Evolutionary conservation across 2,797 vertebrate species (phyloP), one percentile per base, ranked within the genome.

Genomic region (Falco peregrinus): DNA sequence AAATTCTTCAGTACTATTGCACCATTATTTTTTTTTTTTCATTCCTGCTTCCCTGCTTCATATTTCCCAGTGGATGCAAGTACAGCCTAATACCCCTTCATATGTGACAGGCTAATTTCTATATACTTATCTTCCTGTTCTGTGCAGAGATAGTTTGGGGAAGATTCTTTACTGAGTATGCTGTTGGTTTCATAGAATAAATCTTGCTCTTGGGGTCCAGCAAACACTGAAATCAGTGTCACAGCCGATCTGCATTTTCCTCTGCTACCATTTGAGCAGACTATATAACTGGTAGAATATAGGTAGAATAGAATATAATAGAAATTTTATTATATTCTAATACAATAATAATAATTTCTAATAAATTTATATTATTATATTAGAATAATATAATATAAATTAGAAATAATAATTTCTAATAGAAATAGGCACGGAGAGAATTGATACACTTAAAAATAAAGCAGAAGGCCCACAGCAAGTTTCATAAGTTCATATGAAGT

Each of bases 111-210:
- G 10, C 25, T 78, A 5, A 10, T 6, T 67, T 16, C 37, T 73
- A 9, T 2, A 16, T 8, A 16, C 7, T 29, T 50, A 8, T 33
- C 31, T 50, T 53, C 20, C 15, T 50, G 3, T 39, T 70, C 28
- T 4, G 16, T 3, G 8, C 59, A 69, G 21, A 54, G 13, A 54
- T 0, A 31, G 29, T 25, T 70, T n/a, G 3, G 43, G 0, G 24
- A 76, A 73, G 33, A 80, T 16, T 54, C 21, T 57, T 29, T 51
- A 64, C 18, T 59, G 20, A 59, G 28, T 19, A 24, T 17, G 9
- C 10, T 51, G 16, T 21, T 74, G 11, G 15, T 28, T 69, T 47
- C 9, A 1, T 6, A 37, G 33, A 87, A 79, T 15, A 37, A 9
- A 4, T 91, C 74, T 39, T 51, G 18, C 28, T 59, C 24, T 48